Conservation (phyloP, 1,140 invertebrate species). For the Trachymyrmex cornetzi region DNA sequence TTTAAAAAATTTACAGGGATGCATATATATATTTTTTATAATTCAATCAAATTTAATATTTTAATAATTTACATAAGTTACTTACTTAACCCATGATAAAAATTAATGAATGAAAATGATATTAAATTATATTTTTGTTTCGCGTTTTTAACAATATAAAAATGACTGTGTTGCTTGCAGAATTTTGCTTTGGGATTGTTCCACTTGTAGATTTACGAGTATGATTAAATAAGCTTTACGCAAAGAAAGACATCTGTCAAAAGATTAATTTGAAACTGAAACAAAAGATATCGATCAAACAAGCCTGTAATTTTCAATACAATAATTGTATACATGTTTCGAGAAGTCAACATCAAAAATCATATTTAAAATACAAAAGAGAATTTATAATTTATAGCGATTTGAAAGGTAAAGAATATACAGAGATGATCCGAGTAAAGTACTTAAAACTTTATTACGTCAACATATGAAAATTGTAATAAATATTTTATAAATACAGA, state of each 20-base stretch:
- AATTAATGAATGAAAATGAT: background rate
- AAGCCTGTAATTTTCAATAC: background rate
- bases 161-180: background rate
- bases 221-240: background rate
- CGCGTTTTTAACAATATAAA: conserved; percentile 1
- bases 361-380: background rate
- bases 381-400: background rate
- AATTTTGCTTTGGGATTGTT: background rate
- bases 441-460: conserved; percentile 75
- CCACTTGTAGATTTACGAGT: conserved; percentile 29
- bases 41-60: background rate
- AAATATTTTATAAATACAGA: conserved; percentile 77
- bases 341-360: background rate
- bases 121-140: background rate
- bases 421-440: conserved; percentile 50
- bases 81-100: conserved; percentile 40
- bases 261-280: conserved; percentile 19
- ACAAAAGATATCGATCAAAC: conserved; percentile 21
- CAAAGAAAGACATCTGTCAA: background rate
- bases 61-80: background rate
- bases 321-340: background rate
- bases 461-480: conserved; percentile 77
- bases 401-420: conserved; percentile 23
- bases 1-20: background rate
- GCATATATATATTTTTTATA: background rate